These are phyloP conservation scores for Dermatemys mawii DNA, from an alignment of 2,113 vertebrate species.

Conservation along the genomic window DNA sequence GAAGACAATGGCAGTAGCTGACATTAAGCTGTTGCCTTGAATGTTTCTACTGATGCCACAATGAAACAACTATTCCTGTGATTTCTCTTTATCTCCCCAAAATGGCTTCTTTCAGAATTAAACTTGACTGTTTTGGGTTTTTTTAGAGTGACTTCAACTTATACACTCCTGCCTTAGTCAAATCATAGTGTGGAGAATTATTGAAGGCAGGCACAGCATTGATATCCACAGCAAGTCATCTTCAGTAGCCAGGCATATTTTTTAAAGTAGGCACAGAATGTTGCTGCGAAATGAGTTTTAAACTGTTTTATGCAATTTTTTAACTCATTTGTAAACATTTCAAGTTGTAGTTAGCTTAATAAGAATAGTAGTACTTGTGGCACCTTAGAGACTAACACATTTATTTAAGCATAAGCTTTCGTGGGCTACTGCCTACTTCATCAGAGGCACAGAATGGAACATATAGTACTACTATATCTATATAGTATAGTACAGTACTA, in stretches of 20 bases:
- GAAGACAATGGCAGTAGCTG: constrained; percentile 9
- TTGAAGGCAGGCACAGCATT: constrained; percentile 24
- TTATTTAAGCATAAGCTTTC: too few relatives aligned
- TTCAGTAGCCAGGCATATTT: neutral
- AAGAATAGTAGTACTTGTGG: too few relatives aligned
- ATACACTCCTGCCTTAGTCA: constrained; percentile 6
- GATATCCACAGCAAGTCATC: constrained; percentile 4
- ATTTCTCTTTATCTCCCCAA: neutral
- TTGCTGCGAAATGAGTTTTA: neutral
- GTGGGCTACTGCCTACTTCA: too few relatives aligned
- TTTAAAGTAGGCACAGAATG: neutral
- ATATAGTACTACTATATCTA: too few relatives aligned
- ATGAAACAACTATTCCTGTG: neutral
- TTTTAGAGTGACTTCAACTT: constrained; percentile 6
- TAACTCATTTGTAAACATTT: neutral
- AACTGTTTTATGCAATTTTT: neutral
- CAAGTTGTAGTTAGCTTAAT: constrained; percentile 41
- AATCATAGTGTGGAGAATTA: constrained; percentile 1
- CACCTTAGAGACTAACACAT: too few relatives aligned
- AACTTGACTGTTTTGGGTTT: constrained; percentile 13
- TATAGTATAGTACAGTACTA: too few relatives aligned
- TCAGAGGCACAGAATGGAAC: too few relatives aligned
- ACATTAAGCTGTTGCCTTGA: constrained; percentile 19
- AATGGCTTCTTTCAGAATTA: constrained; percentile 41
- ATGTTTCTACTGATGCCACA: neutral